A percentile compares a stretch with the other conserved stretches of the same genome.
These are phyloP conservation scores for Mactra quadrangularis DNA, from an alignment of 1,140 invertebrate genomes.

Conservation along the genomic window DNA sequence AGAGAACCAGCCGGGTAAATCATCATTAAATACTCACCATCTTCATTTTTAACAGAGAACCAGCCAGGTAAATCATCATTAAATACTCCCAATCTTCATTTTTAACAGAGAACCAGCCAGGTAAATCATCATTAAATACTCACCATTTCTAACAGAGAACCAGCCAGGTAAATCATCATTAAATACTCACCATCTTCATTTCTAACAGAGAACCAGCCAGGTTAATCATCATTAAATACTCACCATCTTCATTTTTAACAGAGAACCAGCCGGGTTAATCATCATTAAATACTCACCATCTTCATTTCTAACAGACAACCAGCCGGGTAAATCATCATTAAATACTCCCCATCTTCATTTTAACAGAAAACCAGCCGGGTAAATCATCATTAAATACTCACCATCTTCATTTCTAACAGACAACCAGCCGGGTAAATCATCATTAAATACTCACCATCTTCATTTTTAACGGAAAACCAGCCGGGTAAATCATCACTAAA, in stretches of 20 bases:
- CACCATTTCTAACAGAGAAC: constrained; percentile 75
- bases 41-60: constrained; percentile 76
- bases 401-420: constrained; percentile 76
- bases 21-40: constrained; percentile 74
- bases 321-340: constrained; percentile 72
- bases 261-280: constrained; percentile 73
- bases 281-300: constrained; percentile 74
- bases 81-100: constrained; percentile 77
- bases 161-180: constrained; percentile 71
- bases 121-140: constrained; percentile 71
- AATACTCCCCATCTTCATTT: too few relatives aligned
- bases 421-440: constrained; percentile 73
- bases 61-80: constrained; percentile 72
- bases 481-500: constrained; percentile 75
- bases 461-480: constrained; percentile 74
- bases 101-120: constrained; percentile 74
- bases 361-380: too few relatives aligned
- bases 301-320: constrained; percentile 76
- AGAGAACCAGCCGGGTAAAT: constrained; percentile 73
- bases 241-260: constrained; percentile 77
- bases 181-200: too few relatives aligned
- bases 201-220: too few relatives aligned
- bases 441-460: constrained; percentile 75
- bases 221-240: constrained; percentile 16
- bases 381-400: constrained; percentile 54